Base-by-base conservation (phyloP, 1,140 invertebrate genomes). In the Hylaeus anthracinus region DNA sequence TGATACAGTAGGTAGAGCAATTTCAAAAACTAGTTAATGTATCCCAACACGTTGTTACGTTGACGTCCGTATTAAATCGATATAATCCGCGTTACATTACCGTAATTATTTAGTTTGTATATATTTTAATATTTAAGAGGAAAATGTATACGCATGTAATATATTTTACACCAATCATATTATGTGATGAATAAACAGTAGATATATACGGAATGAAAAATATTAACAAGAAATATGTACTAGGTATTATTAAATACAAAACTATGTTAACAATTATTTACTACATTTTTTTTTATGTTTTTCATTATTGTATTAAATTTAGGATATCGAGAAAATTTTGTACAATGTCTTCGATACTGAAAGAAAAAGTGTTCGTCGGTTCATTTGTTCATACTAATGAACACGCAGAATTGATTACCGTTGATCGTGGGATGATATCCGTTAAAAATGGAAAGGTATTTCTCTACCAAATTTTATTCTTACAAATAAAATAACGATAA, bases 391-490 rank as follows among this genome's bases (percentile, higher is more conserved):
- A 93, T 71, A 87, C 82, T 26, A 86, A 84, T 48, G 64, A 84
- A 15, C 65, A 73, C 15, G 89, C 86, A 45, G 26, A 90, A 81
- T 81, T 95, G 26, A 77, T 92, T 72, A 77, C 92, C 53, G 77
- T 93, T 3, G 79, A 94, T 60, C 91, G 92, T 79, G 93, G 91
- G 73, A 93, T 91, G 82, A 89, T 95, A 75, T 87, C 93, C 26
- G 89, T 95, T 12, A 70, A 90, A 39, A 66, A 93, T 90, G 93
- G 91, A 82, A 94, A 92, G 88, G 94, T 94, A 92, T 88, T 39
- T 76, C 79, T 45, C n/a, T 1, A 12, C 15, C 5, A 37, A 53
- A 53, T 43, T 75, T 74, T 55, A 6, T 51, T n/a, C 10, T 48
- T 48, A n/a, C 48, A 26, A n/a, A 48, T 48, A 48, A 8, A 66